Evolutionary conservation across 2,888 invertebrate genomes (phyloP), one percentile per base, ranked within the genome.

Genomic region (Harpalus rufipes): DNA sequence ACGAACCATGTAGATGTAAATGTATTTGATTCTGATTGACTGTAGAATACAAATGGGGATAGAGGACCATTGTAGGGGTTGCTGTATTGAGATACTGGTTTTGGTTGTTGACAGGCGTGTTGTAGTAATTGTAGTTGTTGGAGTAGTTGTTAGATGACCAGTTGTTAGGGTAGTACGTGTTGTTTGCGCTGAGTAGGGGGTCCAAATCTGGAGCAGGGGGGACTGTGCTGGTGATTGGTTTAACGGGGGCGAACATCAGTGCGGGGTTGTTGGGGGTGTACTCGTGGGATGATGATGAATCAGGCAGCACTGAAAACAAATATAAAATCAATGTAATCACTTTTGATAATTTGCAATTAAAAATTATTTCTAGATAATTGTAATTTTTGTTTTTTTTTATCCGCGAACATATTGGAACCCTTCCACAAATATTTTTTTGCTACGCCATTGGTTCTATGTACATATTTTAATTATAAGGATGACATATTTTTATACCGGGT

Each of bases 21-120:
- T 97, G 96, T 86, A 96, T 96, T 92, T 96, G 96, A 90, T 96
- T 96, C 90, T 96, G 96, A 90, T 96, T 96, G 81, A 96, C 96
- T 25, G 96, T 96, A 61, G 96, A 96, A 90, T 96, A 96, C 0
- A 96, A 92, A 88, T 96, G 96, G 0, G 96, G 96, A 88, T 94
- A 94, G 0, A 96, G 93, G 18, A 96, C 94, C 94, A 96, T 95
- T 85, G 94, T 93, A 1, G 95, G 93, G 1, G 93, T 91, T 81
- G 92, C 92, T 0, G 94, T 93, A 87, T 93, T 93, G 85, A 93
- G 92, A 90, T 94, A 94, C 4, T 93, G 92, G 86, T 94, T 92
- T 88, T 94, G 94, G 87, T 93, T 93, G 88, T 92, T 93, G 89
- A 92, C 93, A 18, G 90, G 88, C 86, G 93, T 93, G 90, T 94